phyloP scores from a whole-genome alignment of 2,113 vertebrate species.

The Ceratotherium simum region DNA sequence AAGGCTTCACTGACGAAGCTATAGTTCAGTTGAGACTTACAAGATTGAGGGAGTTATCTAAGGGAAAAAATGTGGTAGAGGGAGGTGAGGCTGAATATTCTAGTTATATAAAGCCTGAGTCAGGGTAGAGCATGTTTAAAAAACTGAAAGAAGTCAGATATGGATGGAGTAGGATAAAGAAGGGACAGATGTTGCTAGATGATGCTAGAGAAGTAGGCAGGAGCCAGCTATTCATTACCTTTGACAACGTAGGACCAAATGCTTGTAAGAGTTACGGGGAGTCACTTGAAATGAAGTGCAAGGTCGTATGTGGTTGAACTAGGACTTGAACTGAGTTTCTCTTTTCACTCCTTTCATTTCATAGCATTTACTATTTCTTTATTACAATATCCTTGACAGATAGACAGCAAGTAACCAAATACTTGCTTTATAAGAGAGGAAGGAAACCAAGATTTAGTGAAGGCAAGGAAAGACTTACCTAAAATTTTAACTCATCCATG shows the following conservation, averaged over 20 bases:
- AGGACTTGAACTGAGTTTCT: background rate
- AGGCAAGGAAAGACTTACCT: background rate
- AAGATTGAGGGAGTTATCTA: background rate
- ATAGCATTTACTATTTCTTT: background rate
- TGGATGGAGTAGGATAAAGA: background rate
- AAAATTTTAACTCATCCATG: background rate
- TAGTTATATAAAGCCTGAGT: background rate
- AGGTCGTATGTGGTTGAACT: background rate
- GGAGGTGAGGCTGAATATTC: background rate
- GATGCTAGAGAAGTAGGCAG: background rate
- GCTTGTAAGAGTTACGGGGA: background rate
- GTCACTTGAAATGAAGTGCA: background rate
- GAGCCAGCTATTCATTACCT: background rate
- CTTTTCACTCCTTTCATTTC: background rate
- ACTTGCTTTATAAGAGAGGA: background rate
- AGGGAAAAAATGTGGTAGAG: background rate
- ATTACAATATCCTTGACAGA: background rate
- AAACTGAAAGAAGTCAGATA: background rate
- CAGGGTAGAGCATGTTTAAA: background rate
- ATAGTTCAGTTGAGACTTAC: background rate
- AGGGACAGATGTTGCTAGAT: background rate
- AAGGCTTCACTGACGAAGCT: conserved; percentile 9
- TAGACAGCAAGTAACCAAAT: background rate
- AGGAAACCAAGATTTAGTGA: background rate
- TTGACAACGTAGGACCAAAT: background rate